Evolutionary conservation across 2,113 vertebrate species (phyloP), one percentile per base, ranked within the genome.

Genomic region (Anser brachyrhynchus): DNA sequence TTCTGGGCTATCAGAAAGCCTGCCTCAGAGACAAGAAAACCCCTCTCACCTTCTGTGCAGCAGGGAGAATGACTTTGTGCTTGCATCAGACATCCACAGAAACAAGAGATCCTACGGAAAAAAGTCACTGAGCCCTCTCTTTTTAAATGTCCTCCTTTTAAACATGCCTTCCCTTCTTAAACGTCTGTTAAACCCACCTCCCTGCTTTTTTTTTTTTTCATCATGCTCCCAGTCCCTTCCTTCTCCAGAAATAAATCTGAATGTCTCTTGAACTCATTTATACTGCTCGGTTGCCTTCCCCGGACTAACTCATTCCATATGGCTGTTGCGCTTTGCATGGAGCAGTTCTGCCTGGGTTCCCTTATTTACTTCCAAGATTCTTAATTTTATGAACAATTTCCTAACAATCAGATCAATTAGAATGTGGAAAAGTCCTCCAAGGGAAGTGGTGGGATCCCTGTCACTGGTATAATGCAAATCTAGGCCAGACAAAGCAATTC

Each of bases 381-480:
- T 94, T 96, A 95, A 96, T 98, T 97, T 98, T 97, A 97, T 96
- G 97, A 98, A 97, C 97, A 97, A 98, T 98, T 98, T 98, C 97
- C 97, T 90, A 97, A 97, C 95, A 97, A 97, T 97, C 92, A 96
- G 95, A 88, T 96, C 96, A 98, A 97, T 98, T 97, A 97, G 92
- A 94, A 93, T 65, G 44, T 58, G 81, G 92, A 95, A 94, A 94
- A 91, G 90, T 80, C 88, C 96, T 97, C 96, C 83, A 87, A 96
- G 93, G 89, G 97, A 92, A 96, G 96, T 74, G 46, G 49, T 91
- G 61, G 92, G 90, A 93, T 97, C 93, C 80, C 86, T 23, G 29
- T 95, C 55, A 66, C 59, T 57, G 55, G 85, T 29, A 73, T 65
- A 64, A 87, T 14, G 74, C 87, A 74, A 71, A 82, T 58, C 78